Evolutionary conservation across 2,888 invertebrate species (phyloP), one percentile per base, ranked within the genome.

Genomic region (Nebria brevicollis): DNA sequence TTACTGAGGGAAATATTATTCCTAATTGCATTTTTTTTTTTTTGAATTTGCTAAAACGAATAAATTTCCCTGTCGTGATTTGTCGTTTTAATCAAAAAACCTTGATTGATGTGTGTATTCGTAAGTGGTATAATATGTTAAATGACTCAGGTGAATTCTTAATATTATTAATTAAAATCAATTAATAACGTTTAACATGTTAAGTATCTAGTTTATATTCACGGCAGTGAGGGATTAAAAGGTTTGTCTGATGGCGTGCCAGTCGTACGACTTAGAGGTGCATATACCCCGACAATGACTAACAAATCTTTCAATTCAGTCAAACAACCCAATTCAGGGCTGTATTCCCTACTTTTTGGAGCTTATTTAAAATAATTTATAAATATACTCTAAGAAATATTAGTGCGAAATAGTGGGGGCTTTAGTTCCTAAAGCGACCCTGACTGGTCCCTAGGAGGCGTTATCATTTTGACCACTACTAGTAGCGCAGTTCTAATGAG

Each of bases 161-260:
- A 54, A 54, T 54, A 54, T 54, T 54, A 54, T 54, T 54, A 54
- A 54, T 54, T 54, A 54, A 54, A 54, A 54, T 54, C 54, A 54
- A 54, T 54, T 54, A 54, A 54, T 54, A 13, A 6, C 13, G 7
- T 54, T 54, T 54, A 54, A 54, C 54, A 54, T 54, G 54, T 54
- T 54, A 54, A 54, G 54, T 54, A 54, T 54, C 54, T 54, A 54
- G 54, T 54, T 54, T 54, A 54, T 54, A 54, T 54, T 54, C 54
- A 54, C 4, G 54, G 54, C 54, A 54, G 54, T 13, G 54, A 54
- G 54, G 54, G 54, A 54, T 54, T 54, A 54, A 54, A 54, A 54
- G 54, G 54, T 54, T 54, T 54, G 54, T 54, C 2, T 11, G 54
- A 54, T 54, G 54, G 54, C 54, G 54, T 54, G 54, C 54, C 54